Evolutionary conservation across 2,888 invertebrate genomes (phyloP).

Genomic region (Physocephala rufipes): DNA sequence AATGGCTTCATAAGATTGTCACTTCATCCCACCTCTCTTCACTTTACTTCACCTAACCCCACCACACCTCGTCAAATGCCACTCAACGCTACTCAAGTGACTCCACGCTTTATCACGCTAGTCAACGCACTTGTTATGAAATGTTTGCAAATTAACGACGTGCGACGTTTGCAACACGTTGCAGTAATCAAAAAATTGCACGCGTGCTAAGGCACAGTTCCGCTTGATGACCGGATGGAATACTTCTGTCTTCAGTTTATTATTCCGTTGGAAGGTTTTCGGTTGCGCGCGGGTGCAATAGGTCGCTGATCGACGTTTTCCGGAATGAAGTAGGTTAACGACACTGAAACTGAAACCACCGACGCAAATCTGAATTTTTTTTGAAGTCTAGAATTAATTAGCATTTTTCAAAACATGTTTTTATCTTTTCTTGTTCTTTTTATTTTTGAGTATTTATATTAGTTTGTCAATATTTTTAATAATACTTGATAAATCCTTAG

Average conservation of each 20-base stretch:
- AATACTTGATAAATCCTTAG: too few species aligned
- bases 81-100: too few species aligned
- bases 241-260: too few species aligned
- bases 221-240: neutral
- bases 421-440: neutral
- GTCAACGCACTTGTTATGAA: neutral
- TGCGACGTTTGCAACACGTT: conserved; percentile 23
- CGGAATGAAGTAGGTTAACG: conserved; percentile 34
- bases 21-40: too few species aligned
- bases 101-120: neutral
- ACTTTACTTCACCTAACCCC: too few species aligned
- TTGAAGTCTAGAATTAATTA: neutral
- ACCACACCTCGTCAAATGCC: too few species aligned
- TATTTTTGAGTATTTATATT: too few species aligned
- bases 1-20: too few species aligned
- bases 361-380: neutral
- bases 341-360: too few species aligned
- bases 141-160: neutral
- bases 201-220: neutral
- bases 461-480: too few species aligned
- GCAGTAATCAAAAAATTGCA: conserved; percentile 4
- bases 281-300: conserved; percentile 5
- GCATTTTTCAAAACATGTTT: neutral
- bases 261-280: too few species aligned
- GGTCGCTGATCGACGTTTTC: neutral